Evolutionary conservation across 92 coral and sea anemone genomes (phyloP), one percentile per base, ranked within the genome.

Genomic region (Epizoanthus fatuus): DNA sequence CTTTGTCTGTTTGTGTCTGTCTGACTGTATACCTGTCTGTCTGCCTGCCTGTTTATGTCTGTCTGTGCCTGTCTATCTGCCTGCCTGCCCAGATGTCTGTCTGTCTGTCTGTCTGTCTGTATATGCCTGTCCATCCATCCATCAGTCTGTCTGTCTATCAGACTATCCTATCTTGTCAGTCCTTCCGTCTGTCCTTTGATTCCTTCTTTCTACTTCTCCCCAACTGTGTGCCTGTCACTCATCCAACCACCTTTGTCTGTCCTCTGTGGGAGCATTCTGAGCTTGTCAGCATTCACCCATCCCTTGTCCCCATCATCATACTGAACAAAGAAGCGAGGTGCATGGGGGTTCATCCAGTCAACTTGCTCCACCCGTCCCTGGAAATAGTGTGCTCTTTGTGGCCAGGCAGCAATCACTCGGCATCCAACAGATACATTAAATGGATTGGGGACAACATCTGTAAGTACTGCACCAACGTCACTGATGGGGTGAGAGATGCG

Each of bases 271-370:
- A 90, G 86, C 15, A 90, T 62, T 47, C 93, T 54, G 17, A 90
- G 72, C 78, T 90, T 86, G 72, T 90, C 72, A 39, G 76, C 80
- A 38, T 73, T 85, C 69, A 85, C 87, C 93, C 93, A 90, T 3
- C 86, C 94, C 58, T 87, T 73, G 89, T 88, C 89, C 19, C 91
- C 90, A 80, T 91, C 91, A 49, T 91, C 96, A 77, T 91, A 91
- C 8, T 40, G 63, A 22, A 93, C 86, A 68, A 58, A 79, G 75
- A 67, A 91, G 7, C 94, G 86, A 7, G 91, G 91, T 51, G 75
- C 86, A 71, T 86, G 84, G 44, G 37, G 76, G 58, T 86, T 82
- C 62, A 71, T 64, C 38, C 82, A 47, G 62, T 88, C 93, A 47
- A 85, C 80, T 52, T 91, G 71, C 3, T 79, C 60, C 83, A 93